These are phyloP conservation scores for Sericinus montela DNA, from an alignment of 2,888 invertebrate genomes.

Conservation along the genomic window DNA sequence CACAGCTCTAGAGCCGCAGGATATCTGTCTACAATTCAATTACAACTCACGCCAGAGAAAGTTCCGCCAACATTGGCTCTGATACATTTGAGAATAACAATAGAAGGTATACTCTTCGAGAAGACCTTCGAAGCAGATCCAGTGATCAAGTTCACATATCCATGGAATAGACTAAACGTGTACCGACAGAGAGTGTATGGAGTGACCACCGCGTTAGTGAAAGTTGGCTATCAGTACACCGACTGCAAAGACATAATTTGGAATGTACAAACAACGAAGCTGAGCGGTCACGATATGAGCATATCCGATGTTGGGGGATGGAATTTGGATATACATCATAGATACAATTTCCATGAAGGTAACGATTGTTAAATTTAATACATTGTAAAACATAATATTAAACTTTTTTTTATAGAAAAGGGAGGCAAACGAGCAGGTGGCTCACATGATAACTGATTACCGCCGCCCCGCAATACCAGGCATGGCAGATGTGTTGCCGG, in stretches of 20 bases:
- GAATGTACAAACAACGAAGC: conserved; percentile 96
- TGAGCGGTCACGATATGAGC: conserved; percentile 97
- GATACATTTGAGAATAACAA: conserved; percentile 95
- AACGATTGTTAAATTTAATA: no score
- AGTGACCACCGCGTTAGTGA: conserved; percentile 95
- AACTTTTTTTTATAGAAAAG: no score
- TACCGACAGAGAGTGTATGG: conserved; percentile 98
- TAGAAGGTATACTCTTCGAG: conserved; percentile 96
- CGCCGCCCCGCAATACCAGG: no score
- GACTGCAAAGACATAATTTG: conserved; percentile 96
- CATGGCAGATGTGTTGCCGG: no score
- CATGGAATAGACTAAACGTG: conserved; percentile 98
- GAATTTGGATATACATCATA: conserved; percentile 98
- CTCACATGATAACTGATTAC: no score
- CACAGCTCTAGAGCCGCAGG: conserved; percentile 97
- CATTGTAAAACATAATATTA: no score
- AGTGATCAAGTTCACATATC: conserved; percentile 96
- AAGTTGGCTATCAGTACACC: conserved; percentile 97
- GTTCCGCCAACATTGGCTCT: conserved; percentile 89
- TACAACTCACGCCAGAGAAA: conserved; percentile 92
- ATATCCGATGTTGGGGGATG: conserved; percentile 98
- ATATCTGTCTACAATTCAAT: conserved; percentile 94
- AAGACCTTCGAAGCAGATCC: conserved; percentile 97
- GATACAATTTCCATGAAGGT: conserved; percentile 99
- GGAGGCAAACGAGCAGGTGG: no score